Percentiles rank a stretch among this genome's conserved stretches.
phyloP scores from a whole-genome alignment of 1,140 invertebrate species.

The Armadillidium nasatum region DNA sequence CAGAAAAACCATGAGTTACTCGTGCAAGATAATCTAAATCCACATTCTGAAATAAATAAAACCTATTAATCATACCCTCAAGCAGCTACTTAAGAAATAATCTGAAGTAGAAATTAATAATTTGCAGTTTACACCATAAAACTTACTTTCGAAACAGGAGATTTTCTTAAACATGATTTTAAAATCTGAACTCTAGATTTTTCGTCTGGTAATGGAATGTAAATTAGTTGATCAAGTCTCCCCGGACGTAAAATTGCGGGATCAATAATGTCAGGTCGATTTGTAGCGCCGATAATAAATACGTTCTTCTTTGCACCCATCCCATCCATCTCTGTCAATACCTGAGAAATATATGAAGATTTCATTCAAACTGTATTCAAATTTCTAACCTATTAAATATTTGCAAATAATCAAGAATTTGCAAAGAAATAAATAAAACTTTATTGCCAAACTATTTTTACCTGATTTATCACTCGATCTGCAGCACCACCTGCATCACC shows the following conservation, averaged over 20 bases:
- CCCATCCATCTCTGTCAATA: constrained; percentile 99
- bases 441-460: neutral
- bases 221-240: constrained; percentile 97
- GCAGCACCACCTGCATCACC: constrained; percentile 98
- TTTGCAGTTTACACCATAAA: neutral
- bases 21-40: constrained; percentile 92
- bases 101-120: neutral
- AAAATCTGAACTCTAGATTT: constrained; percentile 94
- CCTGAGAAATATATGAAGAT: too few relatives aligned
- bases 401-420: neutral
- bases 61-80: neutral
- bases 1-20: constrained; percentile 94
- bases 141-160: constrained; percentile 78
- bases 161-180: constrained; percentile 92
- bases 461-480: constrained; percentile 97
- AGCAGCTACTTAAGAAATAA: neutral
- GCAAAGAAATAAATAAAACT: too few relatives aligned
- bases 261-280: constrained; percentile 94
- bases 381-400: too few relatives aligned
- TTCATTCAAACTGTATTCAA: too few relatives aligned
- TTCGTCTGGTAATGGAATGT: constrained; percentile 98
- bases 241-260: constrained; percentile 97
- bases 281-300: constrained; percentile 98
- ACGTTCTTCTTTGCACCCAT: constrained; percentile 99
- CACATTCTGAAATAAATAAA: constrained; percentile 64